A percentile compares a stretch with the other conserved stretches of the same genome.
Conservation (phyloP, 2,113 vertebrate genomes). For the Poicephalus gulielmi region DNA sequence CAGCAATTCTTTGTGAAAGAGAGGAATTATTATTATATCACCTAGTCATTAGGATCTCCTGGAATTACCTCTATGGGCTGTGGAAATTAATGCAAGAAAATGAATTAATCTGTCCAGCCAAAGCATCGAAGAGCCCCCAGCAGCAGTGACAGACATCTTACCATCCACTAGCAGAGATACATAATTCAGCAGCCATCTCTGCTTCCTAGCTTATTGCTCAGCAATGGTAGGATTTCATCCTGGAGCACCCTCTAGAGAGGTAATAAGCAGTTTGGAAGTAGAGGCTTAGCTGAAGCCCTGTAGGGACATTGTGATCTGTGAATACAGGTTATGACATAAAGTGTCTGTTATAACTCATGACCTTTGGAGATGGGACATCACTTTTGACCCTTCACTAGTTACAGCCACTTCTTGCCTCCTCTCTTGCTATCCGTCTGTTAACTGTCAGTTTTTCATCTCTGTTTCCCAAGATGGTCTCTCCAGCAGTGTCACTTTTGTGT, state of each 20-base stretch:
- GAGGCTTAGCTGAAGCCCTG: not conserved
- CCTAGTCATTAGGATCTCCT: not conserved
- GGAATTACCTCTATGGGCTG: not conserved
- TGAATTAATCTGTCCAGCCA: not conserved
- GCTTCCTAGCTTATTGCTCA: not conserved
- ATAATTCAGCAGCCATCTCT: not conserved
- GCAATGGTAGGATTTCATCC: not conserved
- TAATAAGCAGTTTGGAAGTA: not conserved
- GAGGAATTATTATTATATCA: not conserved
- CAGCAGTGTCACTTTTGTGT: not conserved
- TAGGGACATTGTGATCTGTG: not conserved
- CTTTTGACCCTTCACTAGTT: not conserved
- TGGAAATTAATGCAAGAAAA: not conserved
- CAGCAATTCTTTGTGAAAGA: not conserved
- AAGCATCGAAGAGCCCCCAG: not conserved
- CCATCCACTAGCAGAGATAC: not conserved
- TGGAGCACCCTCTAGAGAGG: not conserved
- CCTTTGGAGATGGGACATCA: fast-evolving
- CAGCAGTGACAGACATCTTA: not conserved
- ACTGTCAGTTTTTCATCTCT: not conserved
- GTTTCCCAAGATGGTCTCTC: not conserved
- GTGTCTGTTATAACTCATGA: not conserved
- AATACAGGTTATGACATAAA: not conserved
- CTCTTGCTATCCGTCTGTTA: not conserved
- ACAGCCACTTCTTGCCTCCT: not conserved